Percentiles rank a stretch among this genome's conserved stretches.
These are phyloP conservation scores for Ditylenchus weischeri DNA, from an alignment of 2,888 invertebrate species.

Conservation along the genomic window DNA sequence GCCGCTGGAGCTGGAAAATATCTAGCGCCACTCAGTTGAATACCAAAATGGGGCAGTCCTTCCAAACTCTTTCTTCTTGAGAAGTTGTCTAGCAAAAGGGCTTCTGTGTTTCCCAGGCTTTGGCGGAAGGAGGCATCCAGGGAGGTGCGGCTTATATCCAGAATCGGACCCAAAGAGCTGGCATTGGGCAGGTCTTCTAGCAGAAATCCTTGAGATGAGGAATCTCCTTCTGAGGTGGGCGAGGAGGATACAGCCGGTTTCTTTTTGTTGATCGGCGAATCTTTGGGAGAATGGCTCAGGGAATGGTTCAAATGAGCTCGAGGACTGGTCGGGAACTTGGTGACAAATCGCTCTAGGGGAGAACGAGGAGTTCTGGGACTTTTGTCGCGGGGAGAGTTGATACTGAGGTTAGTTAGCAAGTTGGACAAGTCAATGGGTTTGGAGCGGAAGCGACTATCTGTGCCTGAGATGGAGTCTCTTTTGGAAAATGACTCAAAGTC, in stretches of 20 bases:
- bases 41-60: no score
- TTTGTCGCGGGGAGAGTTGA: constrained; percentile 7
- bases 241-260: neutral
- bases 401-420: neutral
- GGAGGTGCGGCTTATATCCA: constrained; percentile 6
- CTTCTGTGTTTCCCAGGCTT: neutral
- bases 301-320: neutral
- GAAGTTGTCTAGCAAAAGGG: neutral
- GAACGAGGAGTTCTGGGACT: constrained; percentile 9
- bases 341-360: constrained; percentile 1
- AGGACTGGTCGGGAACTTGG: neutral
- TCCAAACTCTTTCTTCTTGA: neutral
- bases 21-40: no score
- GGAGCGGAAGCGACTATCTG: constrained; percentile 1
- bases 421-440: neutral
- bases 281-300: neutral
- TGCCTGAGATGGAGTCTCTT: no score
- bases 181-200: neutral
- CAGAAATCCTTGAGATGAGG: neutral
- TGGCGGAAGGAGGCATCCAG: constrained; percentile 5
- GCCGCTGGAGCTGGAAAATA: no score
- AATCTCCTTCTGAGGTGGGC: neutral
- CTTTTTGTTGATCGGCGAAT: neutral
- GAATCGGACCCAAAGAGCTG: neutral
- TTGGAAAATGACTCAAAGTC: no score